Percentiles rank a stretch among this genome's conserved stretches.
Evolutionary conservation across 37 sponge, comb jelly and placozoan species (phyloP).

Genomic region (Halisarca cf. caerulea): DNA sequence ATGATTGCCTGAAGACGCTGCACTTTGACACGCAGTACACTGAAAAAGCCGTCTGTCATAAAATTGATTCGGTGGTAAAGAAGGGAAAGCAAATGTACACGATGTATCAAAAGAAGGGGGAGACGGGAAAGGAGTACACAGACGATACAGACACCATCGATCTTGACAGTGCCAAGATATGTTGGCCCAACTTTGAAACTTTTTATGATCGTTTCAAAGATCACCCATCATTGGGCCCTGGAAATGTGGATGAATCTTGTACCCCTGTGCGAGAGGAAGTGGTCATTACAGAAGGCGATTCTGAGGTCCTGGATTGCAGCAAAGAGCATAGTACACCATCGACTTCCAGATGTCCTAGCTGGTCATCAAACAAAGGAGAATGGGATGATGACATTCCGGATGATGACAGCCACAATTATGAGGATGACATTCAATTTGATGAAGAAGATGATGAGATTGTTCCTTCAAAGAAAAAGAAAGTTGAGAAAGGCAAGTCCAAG

Average conservation of each 20-base stretch:
- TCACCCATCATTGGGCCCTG: constrained; percentile 1
- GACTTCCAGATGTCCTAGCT: neutral
- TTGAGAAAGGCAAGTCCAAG: neutral
- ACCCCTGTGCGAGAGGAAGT: neutral
- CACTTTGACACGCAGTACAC: neutral
- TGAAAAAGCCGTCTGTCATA: neutral
- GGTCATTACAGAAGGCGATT: no score
- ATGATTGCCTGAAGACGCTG: neutral
- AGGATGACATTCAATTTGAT: no score
- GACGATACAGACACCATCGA: neutral
- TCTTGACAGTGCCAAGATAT: neutral
- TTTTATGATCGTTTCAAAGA: constrained; percentile 5
- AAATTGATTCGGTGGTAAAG: neutral
- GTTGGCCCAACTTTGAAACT: neutral
- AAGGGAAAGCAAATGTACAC: neutral
- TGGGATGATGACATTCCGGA: neutral
- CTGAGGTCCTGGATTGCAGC: no score
- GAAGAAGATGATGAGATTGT: no score
- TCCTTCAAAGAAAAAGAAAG: neutral
- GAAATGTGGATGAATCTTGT: neutral
- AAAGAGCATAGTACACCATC: neutral
- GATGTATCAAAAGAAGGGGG: neutral
- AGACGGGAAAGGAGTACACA: neutral
- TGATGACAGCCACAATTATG: neutral
- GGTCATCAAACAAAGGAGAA: neutral